Percentiles rank a stretch among this genome's conserved stretches.
These are phyloP conservation scores for Umimayanthus kanabou DNA, from an alignment of 92 coral and sea anemone genomes.

Conservation along the genomic window DNA sequence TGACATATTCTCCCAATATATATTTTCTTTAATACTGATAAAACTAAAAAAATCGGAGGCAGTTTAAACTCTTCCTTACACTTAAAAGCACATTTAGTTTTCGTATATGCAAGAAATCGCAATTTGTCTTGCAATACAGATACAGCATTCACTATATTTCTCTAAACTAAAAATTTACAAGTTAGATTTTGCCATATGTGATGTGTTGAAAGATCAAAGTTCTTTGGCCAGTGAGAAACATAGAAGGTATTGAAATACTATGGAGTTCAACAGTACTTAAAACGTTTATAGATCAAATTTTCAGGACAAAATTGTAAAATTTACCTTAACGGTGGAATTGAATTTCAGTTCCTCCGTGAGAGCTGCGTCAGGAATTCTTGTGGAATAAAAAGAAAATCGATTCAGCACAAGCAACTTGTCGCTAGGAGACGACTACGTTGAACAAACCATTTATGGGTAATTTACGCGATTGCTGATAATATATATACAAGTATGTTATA, in stretches of 20 bases:
- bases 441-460: not conserved
- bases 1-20: too few relatives aligned
- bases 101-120: too few relatives aligned
- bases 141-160: too few relatives aligned
- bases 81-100: too few relatives aligned
- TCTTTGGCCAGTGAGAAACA: not conserved
- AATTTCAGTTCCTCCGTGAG: not conserved
- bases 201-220: not conserved
- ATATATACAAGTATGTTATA: too few relatives aligned
- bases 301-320: not conserved
- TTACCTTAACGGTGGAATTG: not conserved
- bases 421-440: not conserved
- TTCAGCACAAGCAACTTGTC: not conserved
- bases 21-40: too few relatives aligned
- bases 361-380: constrained; percentile 8
- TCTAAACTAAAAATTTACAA: too few relatives aligned
- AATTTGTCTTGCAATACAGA: too few relatives aligned
- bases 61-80: too few relatives aligned
- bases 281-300: not conserved
- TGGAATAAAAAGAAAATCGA: not conserved
- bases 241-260: not conserved
- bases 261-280: not conserved
- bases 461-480: not conserved
- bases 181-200: not conserved
- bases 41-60: too few relatives aligned